Evolutionary conservation across 2,888 invertebrate species (phyloP).

Genomic region (Epirrhoe tristata): DNA sequence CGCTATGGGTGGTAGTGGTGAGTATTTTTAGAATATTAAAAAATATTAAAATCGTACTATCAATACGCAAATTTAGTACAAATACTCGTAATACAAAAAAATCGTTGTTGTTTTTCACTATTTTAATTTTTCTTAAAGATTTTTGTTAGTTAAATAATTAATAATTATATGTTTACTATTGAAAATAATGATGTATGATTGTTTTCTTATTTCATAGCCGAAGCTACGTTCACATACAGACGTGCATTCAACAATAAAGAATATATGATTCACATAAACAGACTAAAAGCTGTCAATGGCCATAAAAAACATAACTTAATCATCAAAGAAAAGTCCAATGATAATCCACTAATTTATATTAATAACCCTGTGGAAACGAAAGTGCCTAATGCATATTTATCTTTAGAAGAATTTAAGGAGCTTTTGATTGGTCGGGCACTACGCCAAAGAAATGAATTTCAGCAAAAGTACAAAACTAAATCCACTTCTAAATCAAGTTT

Average conservation of each 20-base stretch:
- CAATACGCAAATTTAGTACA: background rate
- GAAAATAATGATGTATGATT: background rate
- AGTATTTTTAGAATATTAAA: background rate
- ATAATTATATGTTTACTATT: background rate
- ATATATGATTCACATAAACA: constrained; percentile 66
- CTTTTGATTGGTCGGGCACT: constrained; percentile 50
- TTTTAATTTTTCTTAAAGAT: too few species aligned
- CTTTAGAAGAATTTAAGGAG: constrained; percentile 65
- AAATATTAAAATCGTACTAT: background rate
- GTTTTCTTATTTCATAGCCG: constrained; percentile 36
- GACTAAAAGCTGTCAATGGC: constrained; percentile 71
- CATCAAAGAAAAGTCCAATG: constrained; percentile 49
- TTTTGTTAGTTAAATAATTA: too few species aligned
- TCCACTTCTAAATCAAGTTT: constrained; percentile 1
- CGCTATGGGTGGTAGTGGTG: constrained; percentile 54
- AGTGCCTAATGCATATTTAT: constrained; percentile 65
- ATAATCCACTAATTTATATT: constrained; percentile 64
- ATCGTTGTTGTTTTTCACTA: too few species aligned
- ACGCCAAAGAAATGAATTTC: constrained; percentile 46
- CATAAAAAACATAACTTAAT: constrained; percentile 68
- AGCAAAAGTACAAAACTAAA: constrained; percentile 11
- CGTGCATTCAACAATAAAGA: constrained; percentile 54
- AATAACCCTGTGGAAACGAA: constrained; percentile 74
- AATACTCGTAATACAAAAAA: too few species aligned
- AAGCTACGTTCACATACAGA: constrained; percentile 45